Conservation (phyloP, 2,113 vertebrate species). For the Polyodon spathula region DNA sequence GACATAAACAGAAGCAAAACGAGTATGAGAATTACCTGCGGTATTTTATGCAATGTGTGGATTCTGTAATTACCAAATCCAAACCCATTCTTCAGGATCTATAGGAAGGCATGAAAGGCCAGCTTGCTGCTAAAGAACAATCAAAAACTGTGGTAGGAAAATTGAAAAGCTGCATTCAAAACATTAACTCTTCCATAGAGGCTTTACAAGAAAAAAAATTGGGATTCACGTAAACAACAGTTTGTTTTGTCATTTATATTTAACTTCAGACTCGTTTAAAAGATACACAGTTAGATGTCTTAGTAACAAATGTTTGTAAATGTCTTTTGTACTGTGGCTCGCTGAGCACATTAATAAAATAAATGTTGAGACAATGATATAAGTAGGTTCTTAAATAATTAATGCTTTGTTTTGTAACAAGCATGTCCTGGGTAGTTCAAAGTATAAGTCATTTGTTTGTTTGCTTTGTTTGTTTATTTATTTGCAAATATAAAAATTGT, state of each 20-base stretch:
- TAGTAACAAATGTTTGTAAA: not conserved
- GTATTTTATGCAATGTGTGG: slow-evolving; percentile 47
- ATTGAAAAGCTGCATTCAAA: slow-evolving; percentile 52
- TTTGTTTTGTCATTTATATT: too few relatives aligned
- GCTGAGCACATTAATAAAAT: not conserved
- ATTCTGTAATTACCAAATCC: slow-evolving; percentile 38
- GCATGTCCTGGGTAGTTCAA: not conserved
- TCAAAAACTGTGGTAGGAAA: slow-evolving; percentile 46
- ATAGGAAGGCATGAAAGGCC: slow-evolving; percentile 20
- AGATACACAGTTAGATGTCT: not conserved
- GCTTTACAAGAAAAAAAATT: slow-evolving; percentile 57
- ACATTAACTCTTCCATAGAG: slow-evolving; percentile 39
- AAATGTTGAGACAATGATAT: not conserved
- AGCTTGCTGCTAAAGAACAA: slow-evolving; percentile 43
- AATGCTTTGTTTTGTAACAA: not conserved
- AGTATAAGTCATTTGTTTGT: not conserved
- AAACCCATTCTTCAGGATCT: slow-evolving; percentile 38
- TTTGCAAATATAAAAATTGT: not conserved
- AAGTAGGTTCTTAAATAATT: too few relatives aligned
- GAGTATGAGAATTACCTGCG: slow-evolving; percentile 44
- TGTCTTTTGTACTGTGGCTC: not conserved
- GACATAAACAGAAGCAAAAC: slow-evolving; percentile 39
- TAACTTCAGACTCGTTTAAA: not conserved
- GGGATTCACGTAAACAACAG: slow-evolving; percentile 50
- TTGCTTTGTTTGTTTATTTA: too few relatives aligned